Evolutionary conservation across 1,140 invertebrate species (phyloP), one percentile per base, ranked within the genome.

Genomic region (Pseudomyrmex cubaensis): DNA sequence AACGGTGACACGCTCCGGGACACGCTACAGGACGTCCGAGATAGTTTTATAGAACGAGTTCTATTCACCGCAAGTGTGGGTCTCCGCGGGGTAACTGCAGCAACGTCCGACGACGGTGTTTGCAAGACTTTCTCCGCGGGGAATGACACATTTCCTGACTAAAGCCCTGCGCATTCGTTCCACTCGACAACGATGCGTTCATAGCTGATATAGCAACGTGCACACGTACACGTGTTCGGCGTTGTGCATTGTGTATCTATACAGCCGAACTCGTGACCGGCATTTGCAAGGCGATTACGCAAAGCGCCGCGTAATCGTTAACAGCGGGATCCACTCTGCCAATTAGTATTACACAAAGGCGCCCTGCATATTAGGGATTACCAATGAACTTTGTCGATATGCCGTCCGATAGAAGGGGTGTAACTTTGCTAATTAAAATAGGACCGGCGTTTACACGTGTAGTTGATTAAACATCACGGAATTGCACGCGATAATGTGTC

Each of bases 21-120:
- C 75, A 85, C 83, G 85, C 61, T 17, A 50, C 20, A 52, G 80
- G 69, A 85, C 82, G 73, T 84, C 76, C 63, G 20, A 83, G 85
- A 90, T 85, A 89, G 87, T 90, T 90, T 90, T 90, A 85, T 85
- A 66, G 85, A 80, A 75, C 64, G 83, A 89, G 77, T 82, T 87
- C 82, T 77, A 78, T 73, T 76, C 67, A 62, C 85, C 75, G 84
- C 73, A 82, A 86, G 83, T 46, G 52, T 80, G 35, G 35, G 76
- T 54, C 77, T 77, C 61, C 62, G 62, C 86, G 85, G 78, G 66
- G 83, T 82, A 84, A 87, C 80, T 78, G 63, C 76, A 52, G 59
- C 70, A 59, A 12, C 52, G 15, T 1, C 22, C 17, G 9, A 59
- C 25, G 46, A n/a, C 44, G 70, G n/a, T 83, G 25, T 57, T 83